These are phyloP conservation scores for Epinotia ramella DNA, from an alignment of 2,888 invertebrate genomes.

Conservation along the genomic window DNA sequence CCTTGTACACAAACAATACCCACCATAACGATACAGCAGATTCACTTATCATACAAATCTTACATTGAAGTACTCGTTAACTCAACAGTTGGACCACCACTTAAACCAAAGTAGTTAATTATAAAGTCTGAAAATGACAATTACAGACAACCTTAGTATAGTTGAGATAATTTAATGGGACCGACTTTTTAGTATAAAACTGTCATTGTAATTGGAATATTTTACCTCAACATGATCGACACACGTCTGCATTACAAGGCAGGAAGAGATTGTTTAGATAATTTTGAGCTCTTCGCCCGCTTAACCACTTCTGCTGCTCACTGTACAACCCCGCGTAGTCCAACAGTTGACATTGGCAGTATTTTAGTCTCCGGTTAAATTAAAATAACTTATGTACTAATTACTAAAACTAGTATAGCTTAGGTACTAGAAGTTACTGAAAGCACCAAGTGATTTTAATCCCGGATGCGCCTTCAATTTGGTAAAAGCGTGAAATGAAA, in stretches of 20 bases:
- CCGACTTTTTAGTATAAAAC: no score
- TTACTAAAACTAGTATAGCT: neutral
- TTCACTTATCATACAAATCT: neutral
- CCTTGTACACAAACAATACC: neutral
- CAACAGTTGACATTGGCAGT: neutral
- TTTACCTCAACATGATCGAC: no score
- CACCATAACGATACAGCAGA: constrained; percentile 5
- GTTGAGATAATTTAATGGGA: no score
- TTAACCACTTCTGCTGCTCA: no score
- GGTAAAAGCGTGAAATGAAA: no score
- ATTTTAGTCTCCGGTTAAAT: neutral
- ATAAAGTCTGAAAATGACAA: neutral
- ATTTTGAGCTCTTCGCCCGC: no score
- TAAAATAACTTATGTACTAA: neutral
- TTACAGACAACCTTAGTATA: no score
- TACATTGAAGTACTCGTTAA: neutral
- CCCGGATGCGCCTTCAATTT: no score
- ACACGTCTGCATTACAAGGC: no score
- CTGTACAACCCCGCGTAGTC: no score
- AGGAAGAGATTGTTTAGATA: no score
- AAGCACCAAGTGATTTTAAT: neutral
- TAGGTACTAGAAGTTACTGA: neutral
- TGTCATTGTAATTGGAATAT: no score
- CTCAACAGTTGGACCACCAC: neutral
- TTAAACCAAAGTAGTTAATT: neutral